Percentiles rank a stretch among this genome's conserved stretches.
These are phyloP conservation scores for Monochamus alternatus DNA, from an alignment of 2,888 invertebrate genomes.

Conservation along the genomic window DNA sequence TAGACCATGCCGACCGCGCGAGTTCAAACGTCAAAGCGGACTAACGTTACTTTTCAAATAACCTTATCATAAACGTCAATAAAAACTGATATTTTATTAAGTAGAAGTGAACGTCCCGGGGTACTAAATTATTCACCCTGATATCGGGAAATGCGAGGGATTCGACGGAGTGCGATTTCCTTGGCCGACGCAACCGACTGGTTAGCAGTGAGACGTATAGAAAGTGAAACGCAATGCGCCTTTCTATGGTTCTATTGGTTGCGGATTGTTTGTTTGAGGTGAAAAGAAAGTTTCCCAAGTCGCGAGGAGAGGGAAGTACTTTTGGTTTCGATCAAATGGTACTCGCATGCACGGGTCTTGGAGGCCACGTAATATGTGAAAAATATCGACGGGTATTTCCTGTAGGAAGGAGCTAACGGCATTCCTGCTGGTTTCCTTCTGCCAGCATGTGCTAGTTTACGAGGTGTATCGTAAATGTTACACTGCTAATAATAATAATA, in stretches of 20 bases:
- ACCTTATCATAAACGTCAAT: constrained; percentile 24
- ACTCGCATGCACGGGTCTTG: constrained; percentile 32
- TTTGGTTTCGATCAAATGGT: constrained; percentile 47
- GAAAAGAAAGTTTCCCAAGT: constrained; percentile 48
- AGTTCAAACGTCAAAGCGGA: constrained; percentile 34
- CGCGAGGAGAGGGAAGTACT: constrained; percentile 44
- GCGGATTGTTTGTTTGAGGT: constrained; percentile 28
- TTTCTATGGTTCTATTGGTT: constrained; percentile 57
- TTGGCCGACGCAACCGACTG: constrained; percentile 41
- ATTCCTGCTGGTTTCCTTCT: constrained; percentile 1
- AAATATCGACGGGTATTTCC: constrained; percentile 9
- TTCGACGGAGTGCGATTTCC: constrained; percentile 41
- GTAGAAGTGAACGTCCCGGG: neutral
- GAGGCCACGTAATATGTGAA: constrained; percentile 37
- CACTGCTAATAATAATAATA: no score
- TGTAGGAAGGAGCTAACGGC: neutral
- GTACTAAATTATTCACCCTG: neutral
- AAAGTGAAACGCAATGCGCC: constrained; percentile 56
- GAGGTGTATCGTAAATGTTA: no score
- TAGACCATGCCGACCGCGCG: constrained; percentile 40
- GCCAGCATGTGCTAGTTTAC: neutral
- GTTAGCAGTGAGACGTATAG: constrained; percentile 48
- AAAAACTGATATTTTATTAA: constrained; percentile 23
- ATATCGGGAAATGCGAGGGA: neutral
- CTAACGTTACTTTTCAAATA: neutral